A percentile compares a stretch with the other conserved stretches of the same genome.
These are phyloP conservation scores for Heliconius nattereri DNA, from an alignment of 1,140 invertebrate species.

Conservation along the genomic window DNA sequence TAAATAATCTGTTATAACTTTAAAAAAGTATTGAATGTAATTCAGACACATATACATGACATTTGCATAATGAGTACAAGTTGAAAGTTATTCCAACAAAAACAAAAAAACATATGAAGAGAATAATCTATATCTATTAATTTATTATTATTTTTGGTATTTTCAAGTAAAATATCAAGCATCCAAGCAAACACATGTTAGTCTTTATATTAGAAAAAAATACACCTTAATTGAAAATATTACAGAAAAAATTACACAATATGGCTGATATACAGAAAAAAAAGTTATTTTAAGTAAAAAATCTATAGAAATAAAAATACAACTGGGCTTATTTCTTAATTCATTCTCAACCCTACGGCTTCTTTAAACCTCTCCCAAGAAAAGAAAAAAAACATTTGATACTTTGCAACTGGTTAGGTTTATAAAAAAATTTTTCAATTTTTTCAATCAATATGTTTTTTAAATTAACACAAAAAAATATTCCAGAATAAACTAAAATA, in stretches of 20 bases:
- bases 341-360: too few species aligned
- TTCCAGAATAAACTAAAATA: too few species aligned
- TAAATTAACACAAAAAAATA: too few species aligned
- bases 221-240: conserved; percentile 23
- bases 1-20: not conserved
- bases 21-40: not conserved
- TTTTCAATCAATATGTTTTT: too few species aligned
- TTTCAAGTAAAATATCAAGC: conserved; percentile 12
- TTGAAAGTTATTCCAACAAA: not conserved
- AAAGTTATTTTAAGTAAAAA: too few species aligned
- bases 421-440: too few species aligned
- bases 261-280: not conserved
- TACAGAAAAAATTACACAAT: not conserved
- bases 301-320: too few species aligned
- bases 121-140: too few species aligned
- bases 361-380: too few species aligned
- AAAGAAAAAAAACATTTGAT: too few species aligned
- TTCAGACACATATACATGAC: not conserved
- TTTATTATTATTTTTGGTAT: conserved; percentile 12
- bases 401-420: too few species aligned
- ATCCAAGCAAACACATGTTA: conserved; percentile 24
- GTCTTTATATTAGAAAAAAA: conserved; percentile 18
- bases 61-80: not conserved
- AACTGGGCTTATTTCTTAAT: too few species aligned
- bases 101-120: not conserved